These are phyloP conservation scores for Trogon melanurus DNA, from an alignment of 2,113 vertebrate species.

Conservation along the genomic window DNA sequence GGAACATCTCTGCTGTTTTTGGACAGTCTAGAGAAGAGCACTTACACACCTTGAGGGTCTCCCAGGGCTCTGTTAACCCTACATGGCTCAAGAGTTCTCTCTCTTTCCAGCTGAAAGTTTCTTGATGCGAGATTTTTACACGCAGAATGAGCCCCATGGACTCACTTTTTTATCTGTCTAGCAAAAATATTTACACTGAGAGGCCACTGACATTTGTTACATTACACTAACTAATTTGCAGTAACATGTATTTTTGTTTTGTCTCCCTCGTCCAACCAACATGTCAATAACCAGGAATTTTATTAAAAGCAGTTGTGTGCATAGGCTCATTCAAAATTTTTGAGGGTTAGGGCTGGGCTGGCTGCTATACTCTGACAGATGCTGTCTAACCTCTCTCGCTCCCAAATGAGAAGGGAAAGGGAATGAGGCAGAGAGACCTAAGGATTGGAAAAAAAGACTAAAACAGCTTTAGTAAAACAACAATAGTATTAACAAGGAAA, in stretches of 20 bases:
- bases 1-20: background rate
- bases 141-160: background rate
- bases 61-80: background rate
- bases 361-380: too few species aligned
- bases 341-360: too few species aligned
- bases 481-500: too few species aligned
- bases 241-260: background rate
- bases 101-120: background rate
- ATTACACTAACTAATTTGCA: background rate
- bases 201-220: background rate
- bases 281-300: background rate
- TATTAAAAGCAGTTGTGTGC: background rate
- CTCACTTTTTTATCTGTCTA: background rate
- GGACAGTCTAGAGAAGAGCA: background rate
- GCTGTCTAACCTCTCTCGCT: too few species aligned
- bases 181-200: background rate
- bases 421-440: too few species aligned
- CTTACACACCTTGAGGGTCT: too few species aligned
- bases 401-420: too few species aligned
- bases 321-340: background rate
- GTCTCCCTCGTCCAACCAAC: background rate
- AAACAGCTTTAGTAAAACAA: too few species aligned
- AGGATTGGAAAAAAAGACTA: too few species aligned
- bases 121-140: background rate
- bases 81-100: fast-evolving